Evolutionary conservation across 37 sponge, comb jelly and placozoan species (phyloP).

Genomic region (Aplysina aerophoba): DNA sequence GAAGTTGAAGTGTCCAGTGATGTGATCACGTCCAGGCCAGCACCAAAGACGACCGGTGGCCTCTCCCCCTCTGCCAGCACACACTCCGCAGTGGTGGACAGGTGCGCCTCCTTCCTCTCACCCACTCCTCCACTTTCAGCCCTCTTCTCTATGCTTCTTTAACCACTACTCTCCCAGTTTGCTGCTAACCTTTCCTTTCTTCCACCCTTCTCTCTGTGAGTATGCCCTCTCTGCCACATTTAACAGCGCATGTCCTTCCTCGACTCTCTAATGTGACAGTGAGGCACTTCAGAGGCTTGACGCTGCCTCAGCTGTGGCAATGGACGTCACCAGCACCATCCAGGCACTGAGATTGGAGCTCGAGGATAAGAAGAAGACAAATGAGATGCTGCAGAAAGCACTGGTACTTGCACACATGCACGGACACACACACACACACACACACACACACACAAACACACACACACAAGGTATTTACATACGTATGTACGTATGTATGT

Average conservation of each 20-base stretch:
- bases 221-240: too few species aligned
- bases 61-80: slow-evolving; percentile 16
- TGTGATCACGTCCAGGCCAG: neutral
- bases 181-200: too few species aligned
- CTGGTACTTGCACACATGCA: neutral
- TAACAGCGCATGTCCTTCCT: too few species aligned
- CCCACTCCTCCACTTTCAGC: neutral
- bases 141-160: too few species aligned
- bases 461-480: too few species aligned
- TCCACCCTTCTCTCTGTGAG: too few species aligned
- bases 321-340: slow-evolving; percentile 79
- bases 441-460: neutral
- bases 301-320: slow-evolving; percentile 67
- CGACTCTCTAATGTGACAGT: neutral
- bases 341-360: slow-evolving; percentile 77
- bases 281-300: slow-evolving; percentile 17
- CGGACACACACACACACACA: neutral
- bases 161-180: neutral
- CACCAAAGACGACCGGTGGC: neutral
- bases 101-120: neutral
- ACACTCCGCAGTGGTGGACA: neutral
- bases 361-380: slow-evolving; percentile 85
- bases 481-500: neutral
- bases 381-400: slow-evolving; percentile 89
- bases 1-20: slow-evolving; percentile 62